Evolutionary conservation across 37 sponge, comb jelly and placozoan genomes (phyloP).

Genomic region (Crambe crambe): DNA sequence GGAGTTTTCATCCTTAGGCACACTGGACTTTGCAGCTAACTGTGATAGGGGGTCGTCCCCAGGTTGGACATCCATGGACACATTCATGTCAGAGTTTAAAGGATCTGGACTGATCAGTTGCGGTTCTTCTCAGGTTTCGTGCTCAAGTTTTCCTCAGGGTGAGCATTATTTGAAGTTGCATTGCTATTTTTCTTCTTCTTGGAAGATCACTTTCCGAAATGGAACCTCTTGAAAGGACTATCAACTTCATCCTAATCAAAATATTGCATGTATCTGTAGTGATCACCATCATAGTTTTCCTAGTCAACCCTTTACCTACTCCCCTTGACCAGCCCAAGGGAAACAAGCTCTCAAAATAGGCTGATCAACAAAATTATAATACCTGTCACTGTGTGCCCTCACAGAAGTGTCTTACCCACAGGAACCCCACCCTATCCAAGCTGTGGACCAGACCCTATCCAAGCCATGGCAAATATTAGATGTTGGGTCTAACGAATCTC

Average conservation of each 20-base stretch:
- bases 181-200: conserved; percentile 9
- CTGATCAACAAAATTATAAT: too few species aligned
- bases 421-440: too few species aligned
- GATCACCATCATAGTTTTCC: too few species aligned
- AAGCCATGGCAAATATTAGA: not conserved
- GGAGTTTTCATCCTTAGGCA: not conserved
- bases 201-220: not conserved
- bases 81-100: not conserved
- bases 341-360: too few species aligned
- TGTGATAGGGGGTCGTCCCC: conserved; percentile 49
- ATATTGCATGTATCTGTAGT: too few species aligned
- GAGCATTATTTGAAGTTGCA: conserved; percentile 12
- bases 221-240: conserved; percentile 16
- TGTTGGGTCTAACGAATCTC: not conserved
- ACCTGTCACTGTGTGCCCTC: too few species aligned
- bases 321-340: too few species aligned
- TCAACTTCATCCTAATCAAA: conserved; percentile 52
- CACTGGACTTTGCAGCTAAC: not conserved
- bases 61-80: not conserved
- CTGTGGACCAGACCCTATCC: too few species aligned
- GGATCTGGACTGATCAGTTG: not conserved
- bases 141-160: not conserved
- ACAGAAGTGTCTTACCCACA: too few species aligned
- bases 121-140: conserved; percentile 19
- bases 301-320: too few species aligned